Percentiles rank a stretch among this genome's conserved stretches.
These are phyloP conservation scores for Cossypha caffra DNA, from an alignment of 2,797 vertebrate species.

Conservation along the genomic window DNA sequence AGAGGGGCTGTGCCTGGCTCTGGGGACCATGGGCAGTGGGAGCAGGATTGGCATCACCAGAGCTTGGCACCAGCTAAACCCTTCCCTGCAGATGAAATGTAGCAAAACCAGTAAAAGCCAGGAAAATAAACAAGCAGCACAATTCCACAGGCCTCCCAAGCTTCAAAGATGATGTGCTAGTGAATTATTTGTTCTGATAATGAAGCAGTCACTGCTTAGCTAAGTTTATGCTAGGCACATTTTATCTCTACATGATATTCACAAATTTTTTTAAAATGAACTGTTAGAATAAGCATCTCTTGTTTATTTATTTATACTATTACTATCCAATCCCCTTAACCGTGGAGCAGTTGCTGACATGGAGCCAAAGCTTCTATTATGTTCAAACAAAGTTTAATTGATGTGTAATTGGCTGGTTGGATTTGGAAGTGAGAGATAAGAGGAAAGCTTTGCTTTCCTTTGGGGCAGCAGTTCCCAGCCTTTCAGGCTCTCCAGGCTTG, in stretches of 20 bases:
- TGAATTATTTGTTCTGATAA: constrained; percentile 75
- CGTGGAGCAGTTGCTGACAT: constrained; percentile 14
- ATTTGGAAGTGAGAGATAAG: not conserved
- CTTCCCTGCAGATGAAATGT: constrained; percentile 31
- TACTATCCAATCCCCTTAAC: constrained; percentile 45
- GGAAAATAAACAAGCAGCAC: constrained; percentile 76
- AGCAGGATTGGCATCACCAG: rapidly evolving
- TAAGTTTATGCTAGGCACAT: constrained; percentile 71
- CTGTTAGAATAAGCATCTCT: constrained; percentile 80
- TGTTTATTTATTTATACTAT: constrained; percentile 73
- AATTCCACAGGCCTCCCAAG: constrained; percentile 58
- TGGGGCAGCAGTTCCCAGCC: constrained; percentile 15
- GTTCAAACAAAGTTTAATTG: constrained; percentile 64
- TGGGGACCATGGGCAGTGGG: rapidly evolving
- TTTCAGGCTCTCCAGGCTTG: not conserved
- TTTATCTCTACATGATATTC: constrained; percentile 76
- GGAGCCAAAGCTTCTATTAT: constrained; percentile 57
- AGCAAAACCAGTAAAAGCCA: constrained; percentile 48
- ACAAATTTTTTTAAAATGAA: constrained; percentile 83
- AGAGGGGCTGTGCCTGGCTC: not conserved
- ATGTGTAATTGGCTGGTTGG: constrained; percentile 52
- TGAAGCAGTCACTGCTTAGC: constrained; percentile 68
- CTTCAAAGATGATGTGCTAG: constrained; percentile 75
- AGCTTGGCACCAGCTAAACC: not conserved
- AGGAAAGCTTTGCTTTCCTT: not conserved